Conservation (phyloP, 37 sponge, comb jelly and placozoan species). For the Axinella damicornis region DNA sequence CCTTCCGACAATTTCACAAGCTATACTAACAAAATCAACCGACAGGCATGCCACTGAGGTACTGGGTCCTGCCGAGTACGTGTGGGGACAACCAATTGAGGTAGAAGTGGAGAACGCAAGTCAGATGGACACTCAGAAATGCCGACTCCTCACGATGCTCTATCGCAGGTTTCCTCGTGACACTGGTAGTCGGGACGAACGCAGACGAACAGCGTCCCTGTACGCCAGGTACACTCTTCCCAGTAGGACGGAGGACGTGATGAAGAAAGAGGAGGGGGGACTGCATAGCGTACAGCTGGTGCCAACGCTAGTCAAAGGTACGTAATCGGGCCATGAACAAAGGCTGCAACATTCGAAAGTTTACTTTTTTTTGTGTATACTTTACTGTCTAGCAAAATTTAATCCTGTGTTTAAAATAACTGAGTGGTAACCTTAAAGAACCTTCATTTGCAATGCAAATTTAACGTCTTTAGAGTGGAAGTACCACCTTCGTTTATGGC, state of each 20-base stretch:
- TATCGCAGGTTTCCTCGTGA: conserved; percentile 32
- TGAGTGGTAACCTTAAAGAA: too few species aligned
- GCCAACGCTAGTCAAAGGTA: conserved; percentile 28
- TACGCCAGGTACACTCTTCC: neutral
- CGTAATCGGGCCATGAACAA: too few species aligned
- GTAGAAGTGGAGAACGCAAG: conserved; percentile 7
- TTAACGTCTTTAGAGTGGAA: too few species aligned
- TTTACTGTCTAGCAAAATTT: too few species aligned
- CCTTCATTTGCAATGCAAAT: too few species aligned
- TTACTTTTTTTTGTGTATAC: too few species aligned
- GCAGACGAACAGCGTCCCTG: neutral
- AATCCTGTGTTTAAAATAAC: too few species aligned
- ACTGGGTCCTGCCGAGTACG: conserved; percentile 62
- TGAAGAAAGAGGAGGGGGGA: neutral
- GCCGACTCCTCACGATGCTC: conserved; percentile 64
- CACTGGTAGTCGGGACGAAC: neutral
- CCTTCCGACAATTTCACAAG: conserved; percentile 20
- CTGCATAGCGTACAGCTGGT: conserved; percentile 59
- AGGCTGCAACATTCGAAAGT: too few species aligned
- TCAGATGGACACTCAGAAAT: neutral
- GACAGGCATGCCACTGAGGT: conserved; percentile 38
- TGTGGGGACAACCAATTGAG: conserved; percentile 54
- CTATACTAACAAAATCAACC: neutral
- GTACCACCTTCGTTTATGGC: too few species aligned
- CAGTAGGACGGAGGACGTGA: neutral